Conservation (phyloP, 2,888 invertebrate genomes). For the Tyria jacobaeae region DNA sequence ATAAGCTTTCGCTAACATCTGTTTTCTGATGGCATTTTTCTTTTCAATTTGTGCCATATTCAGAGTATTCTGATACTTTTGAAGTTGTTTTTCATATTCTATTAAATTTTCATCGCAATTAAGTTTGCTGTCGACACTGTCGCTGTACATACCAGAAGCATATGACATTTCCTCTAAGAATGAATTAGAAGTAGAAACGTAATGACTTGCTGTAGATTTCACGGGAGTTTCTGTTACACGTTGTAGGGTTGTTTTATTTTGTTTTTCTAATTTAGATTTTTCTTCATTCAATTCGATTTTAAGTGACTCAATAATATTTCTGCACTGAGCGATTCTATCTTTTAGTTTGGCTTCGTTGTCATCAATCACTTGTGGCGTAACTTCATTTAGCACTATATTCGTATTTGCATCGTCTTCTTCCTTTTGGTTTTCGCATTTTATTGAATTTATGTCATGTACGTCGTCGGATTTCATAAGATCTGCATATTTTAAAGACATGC, state of each 20-base stretch:
- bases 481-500: slow-evolving; percentile 39
- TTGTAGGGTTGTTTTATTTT: slow-evolving; percentile 46
- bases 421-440: slow-evolving; percentile 23
- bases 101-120: slow-evolving; percentile 74
- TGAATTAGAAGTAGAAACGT: slow-evolving; percentile 40
- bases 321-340: slow-evolving; percentile 75
- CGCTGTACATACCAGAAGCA: slow-evolving; percentile 56
- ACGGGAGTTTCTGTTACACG: slow-evolving; percentile 27
- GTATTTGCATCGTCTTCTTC: slow-evolving; percentile 20
- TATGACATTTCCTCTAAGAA: slow-evolving; percentile 40
- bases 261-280: slow-evolving; percentile 69
- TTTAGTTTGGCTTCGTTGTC: slow-evolving; percentile 72
- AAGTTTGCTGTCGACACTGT: slow-evolving; percentile 69
- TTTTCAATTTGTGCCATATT: slow-evolving; percentile 80
- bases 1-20: slow-evolving; percentile 81
- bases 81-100: slow-evolving; percentile 80
- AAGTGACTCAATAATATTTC: slow-evolving; percentile 72
- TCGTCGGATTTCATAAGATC: slow-evolving; percentile 25
- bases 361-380: slow-evolving; percentile 61
- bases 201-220: slow-evolving; percentile 29
- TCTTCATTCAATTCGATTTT: slow-evolving; percentile 75
- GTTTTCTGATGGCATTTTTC: slow-evolving; percentile 79
- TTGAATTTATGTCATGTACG: slow-evolving; percentile 27
- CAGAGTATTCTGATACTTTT: slow-evolving; percentile 78
- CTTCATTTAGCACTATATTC: slow-evolving; percentile 35